Evolutionary conservation across 2,888 invertebrate genomes (phyloP).

Genomic region (Meloe dianella): DNA sequence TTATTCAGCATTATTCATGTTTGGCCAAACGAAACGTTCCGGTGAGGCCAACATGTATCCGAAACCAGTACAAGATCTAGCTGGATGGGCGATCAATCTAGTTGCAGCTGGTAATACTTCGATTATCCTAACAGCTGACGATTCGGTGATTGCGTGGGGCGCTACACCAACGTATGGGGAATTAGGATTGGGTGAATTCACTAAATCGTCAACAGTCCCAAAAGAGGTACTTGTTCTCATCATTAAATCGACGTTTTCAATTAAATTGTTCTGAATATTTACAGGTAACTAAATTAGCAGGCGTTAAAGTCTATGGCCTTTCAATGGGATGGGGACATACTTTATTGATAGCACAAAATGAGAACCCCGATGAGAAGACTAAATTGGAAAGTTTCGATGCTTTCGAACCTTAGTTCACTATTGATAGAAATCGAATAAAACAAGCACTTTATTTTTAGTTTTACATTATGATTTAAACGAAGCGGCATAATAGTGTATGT

Average conservation of each 20-base stretch:
- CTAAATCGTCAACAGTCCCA: slow-evolving; percentile 87
- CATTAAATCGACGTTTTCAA: not conserved
- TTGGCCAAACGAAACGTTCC: slow-evolving; percentile 90
- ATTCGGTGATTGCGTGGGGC: slow-evolving; percentile 90
- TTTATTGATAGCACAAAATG: slow-evolving; percentile 70
- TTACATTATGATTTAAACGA: not conserved
- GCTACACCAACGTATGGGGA: slow-evolving; percentile 94
- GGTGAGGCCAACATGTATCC: slow-evolving; percentile 98
- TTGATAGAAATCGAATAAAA: too few species aligned
- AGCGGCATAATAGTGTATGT: not conserved
- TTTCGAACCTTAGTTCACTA: slow-evolving; percentile 50
- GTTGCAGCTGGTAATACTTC: slow-evolving; percentile 85
- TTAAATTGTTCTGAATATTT: slow-evolving; percentile 36
- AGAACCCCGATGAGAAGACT: slow-evolving; percentile 69
- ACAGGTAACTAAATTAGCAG: slow-evolving; percentile 69
- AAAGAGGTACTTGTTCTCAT: slow-evolving; percentile 71
- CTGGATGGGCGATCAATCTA: slow-evolving; percentile 88
- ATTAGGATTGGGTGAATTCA: slow-evolving; percentile 84
- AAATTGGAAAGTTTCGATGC: slow-evolving; percentile 67
- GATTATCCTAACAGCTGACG: slow-evolving; percentile 87
- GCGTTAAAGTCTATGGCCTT: slow-evolving; percentile 77
- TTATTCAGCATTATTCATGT: slow-evolving; percentile 76
- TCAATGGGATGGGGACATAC: slow-evolving; percentile 88
- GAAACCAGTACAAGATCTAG: slow-evolving; percentile 91
- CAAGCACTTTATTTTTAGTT: not conserved